These are phyloP conservation scores for Yponomeuta cagnagella DNA, from an alignment of 2,888 invertebrate species.

Conservation along the genomic window DNA sequence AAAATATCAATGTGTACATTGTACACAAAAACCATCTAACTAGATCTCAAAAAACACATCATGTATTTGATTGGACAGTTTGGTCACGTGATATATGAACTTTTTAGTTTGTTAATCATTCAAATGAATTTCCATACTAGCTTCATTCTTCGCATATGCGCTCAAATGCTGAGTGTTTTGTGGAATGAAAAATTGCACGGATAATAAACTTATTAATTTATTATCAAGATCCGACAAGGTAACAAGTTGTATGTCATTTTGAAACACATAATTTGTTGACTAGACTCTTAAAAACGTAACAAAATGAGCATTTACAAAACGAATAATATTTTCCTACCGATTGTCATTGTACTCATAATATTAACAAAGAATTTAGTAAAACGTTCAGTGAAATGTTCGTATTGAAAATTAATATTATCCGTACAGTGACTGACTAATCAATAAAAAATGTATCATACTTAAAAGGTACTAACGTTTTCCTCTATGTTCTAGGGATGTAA, in stretches of 20 bases:
- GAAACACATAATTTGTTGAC: conserved; percentile 68
- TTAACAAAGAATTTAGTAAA: conserved; percentile 20
- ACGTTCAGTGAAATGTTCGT: background rate
- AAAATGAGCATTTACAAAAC: conserved; percentile 73
- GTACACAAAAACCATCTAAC: conserved; percentile 19
- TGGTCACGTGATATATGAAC: background rate
- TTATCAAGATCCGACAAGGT: conserved; percentile 30
- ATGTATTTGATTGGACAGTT: background rate
- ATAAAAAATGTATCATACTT: conserved; percentile 35
- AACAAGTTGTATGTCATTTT: conserved; percentile 47
- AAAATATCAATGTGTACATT: conserved; percentile 25
- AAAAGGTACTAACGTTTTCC: conserved; percentile 54
- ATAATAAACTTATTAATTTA: background rate
- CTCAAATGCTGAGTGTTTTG: background rate
- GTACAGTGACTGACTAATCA: conserved; percentile 9
- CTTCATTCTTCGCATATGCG: background rate
- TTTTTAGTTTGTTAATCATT: background rate
- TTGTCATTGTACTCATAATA: conserved; percentile 36
- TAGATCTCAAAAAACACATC: conserved; percentile 5
- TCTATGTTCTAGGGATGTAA: conserved; percentile 29
- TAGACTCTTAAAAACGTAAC: conserved; percentile 71
- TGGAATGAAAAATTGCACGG: conserved; percentile 1
- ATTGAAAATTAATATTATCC: conserved; percentile 10
- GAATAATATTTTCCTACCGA: conserved; percentile 40
- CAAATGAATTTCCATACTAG: background rate